Conservation (phyloP, 2,888 invertebrate species). For the Muschampia plurimacula region DNA sequence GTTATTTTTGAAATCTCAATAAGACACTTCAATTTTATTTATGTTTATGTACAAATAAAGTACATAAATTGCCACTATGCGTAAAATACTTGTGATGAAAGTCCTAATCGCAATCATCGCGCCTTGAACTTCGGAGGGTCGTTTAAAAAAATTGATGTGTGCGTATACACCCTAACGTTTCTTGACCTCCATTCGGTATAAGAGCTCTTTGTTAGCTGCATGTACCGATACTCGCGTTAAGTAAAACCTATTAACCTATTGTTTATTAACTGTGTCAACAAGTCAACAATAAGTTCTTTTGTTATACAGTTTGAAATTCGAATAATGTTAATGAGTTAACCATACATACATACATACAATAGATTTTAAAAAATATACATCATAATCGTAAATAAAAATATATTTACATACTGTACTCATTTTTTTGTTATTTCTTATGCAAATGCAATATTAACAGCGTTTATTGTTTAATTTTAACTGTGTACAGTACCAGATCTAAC, state of each 20-base stretch:
- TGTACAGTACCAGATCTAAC: too few species aligned
- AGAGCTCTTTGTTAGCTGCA: slow-evolving; percentile 10
- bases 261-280: not conserved
- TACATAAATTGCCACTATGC: too few species aligned
- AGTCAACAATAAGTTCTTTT: not conserved
- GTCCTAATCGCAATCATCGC: too few species aligned
- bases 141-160: too few species aligned
- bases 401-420: not conserved
- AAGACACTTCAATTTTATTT: too few species aligned
- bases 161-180: not conserved
- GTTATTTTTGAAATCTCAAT: too few species aligned
- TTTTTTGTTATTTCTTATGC: not conserved
- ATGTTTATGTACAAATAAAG: too few species aligned
- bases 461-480: not conserved
- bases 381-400: not conserved
- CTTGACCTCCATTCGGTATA: slow-evolving; percentile 17
- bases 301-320: not conserved
- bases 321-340: not conserved
- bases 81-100: too few species aligned
- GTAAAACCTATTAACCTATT: not conserved
- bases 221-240: slow-evolving; percentile 13
- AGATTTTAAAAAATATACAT: not conserved
- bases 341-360: not conserved
- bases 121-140: too few species aligned
- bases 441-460: too few species aligned